These are phyloP conservation scores for Charina bottae DNA, from an alignment of 2,113 vertebrate genomes.

Conservation along the genomic window DNA sequence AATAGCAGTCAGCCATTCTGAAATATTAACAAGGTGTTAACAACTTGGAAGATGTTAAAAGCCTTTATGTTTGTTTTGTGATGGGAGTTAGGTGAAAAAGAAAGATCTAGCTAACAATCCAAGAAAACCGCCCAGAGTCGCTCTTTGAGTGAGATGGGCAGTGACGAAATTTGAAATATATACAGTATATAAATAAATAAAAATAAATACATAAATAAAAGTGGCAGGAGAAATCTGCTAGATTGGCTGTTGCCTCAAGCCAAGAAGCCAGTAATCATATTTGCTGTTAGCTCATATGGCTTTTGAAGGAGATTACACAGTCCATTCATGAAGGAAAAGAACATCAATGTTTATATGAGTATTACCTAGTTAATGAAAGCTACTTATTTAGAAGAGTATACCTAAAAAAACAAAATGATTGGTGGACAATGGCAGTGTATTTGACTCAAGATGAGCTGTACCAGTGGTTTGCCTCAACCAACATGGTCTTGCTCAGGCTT, in stretches of 20 bases:
- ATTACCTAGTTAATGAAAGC: neutral
- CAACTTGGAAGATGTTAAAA: neutral
- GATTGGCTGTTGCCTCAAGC: neutral
- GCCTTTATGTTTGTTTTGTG: neutral
- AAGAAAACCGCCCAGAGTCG: neutral
- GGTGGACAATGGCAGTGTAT: neutral
- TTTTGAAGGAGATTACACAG: neutral
- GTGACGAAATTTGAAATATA: too few relatives aligned
- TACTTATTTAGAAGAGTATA: neutral
- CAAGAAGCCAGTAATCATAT: neutral
- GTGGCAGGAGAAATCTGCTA: neutral
- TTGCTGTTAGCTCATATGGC: neutral
- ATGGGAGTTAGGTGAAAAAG: neutral
- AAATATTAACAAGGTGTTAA: neutral
- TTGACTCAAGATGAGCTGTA: neutral
- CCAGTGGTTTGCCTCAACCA: neutral
- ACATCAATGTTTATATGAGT: neutral
- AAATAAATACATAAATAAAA: neutral
- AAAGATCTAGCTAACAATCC: neutral
- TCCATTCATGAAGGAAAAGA: neutral
- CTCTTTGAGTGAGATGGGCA: too few relatives aligned
- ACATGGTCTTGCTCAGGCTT: neutral
- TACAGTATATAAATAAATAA: too few relatives aligned
- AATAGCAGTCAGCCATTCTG: neutral
- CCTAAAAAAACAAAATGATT: neutral